Evolutionary conservation across 30 jellyfish, hydroid and myxozoan species (phyloP).

Genomic region (Rhopilema esculentum): DNA sequence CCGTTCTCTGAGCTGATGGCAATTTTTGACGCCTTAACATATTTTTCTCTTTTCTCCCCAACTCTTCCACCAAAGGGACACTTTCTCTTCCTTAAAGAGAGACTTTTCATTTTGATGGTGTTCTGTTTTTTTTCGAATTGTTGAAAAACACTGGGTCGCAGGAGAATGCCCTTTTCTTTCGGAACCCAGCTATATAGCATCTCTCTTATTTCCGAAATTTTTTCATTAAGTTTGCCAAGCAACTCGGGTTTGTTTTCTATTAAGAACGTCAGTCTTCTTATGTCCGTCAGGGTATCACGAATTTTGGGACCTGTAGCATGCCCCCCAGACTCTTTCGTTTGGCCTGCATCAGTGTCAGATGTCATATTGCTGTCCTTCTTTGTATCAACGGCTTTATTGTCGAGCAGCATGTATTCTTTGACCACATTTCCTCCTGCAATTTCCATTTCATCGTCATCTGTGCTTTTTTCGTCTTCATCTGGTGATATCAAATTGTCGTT

Average conservation of each 20-base stretch:
- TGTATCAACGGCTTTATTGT: constrained; percentile 1
- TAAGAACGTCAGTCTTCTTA: constrained; percentile 12
- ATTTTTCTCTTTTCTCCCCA: constrained; percentile 15
- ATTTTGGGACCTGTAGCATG: constrained; percentile 33
- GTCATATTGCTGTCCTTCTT: constrained; percentile 1
- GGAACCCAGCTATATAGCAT: constrained; percentile 12
- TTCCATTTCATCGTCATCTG: constrained; percentile 17
- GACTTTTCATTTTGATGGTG: constrained; percentile 22
- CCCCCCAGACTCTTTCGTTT: constrained; percentile 26
- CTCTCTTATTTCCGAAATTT: constrained; percentile 8
- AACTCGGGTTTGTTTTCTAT: constrained; percentile 10
- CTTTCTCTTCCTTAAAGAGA: constrained; percentile 5
- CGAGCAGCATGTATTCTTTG: constrained; percentile 4
- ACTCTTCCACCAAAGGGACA: constrained; percentile 27
- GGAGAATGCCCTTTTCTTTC: constrained; percentile 7
- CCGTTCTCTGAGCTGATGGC: constrained; percentile 1
- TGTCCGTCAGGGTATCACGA: constrained; percentile 27
- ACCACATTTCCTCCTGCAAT: not conserved
- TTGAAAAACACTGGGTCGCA: constrained; percentile 6
- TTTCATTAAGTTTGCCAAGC: not conserved
- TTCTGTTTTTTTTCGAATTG: constrained; percentile 7
- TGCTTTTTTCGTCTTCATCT: constrained; percentile 15
- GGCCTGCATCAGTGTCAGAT: constrained; percentile 17
- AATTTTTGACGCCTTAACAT: constrained; percentile 32
- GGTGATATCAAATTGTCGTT: not conserved